Base-by-base conservation (phyloP, 1,140 invertebrate genomes). In the Alviniconcha marisindica region DNA sequence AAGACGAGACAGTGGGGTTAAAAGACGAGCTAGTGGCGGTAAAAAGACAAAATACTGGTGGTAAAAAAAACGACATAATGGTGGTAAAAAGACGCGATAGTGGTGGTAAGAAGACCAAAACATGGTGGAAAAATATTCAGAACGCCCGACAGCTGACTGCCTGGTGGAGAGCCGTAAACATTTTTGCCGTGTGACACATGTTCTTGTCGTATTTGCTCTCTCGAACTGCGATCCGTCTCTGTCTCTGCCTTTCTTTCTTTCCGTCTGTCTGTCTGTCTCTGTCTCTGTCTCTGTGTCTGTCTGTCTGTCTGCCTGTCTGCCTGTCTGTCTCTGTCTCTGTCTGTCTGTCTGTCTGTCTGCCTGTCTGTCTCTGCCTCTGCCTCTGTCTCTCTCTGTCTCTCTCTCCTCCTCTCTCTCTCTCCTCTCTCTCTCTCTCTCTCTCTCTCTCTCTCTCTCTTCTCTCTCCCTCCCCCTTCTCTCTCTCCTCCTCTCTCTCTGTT, bases 381-480 rank as follows among this genome's bases (percentile, higher is more conserved):
- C 48, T 38, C 44, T 69, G 31, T 73, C 71, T 42, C 60, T 69
- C 38, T 81, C 51, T 81, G 36, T 69, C 79, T 44, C 79, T 81
- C 71, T 83, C n/a, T 83, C 71, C 38, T 73, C 36, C 42, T 77
- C 81, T 76, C 21, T 60, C 44, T 77, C 42, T 77, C 48, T 83
- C 0, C 74, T 77, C 36, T 66, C 54, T 66, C 48, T 77, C 73
- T 83, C 56, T 77, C 33, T 83, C 33, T 83, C 73, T 83, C 31
- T 77, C 48, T 83, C 48, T 83, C 48, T 77, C 38, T 77, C 40
- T 77, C n/a, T 83, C 71, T 63, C 33, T 77, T 12, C 24, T 18
- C 63, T 48, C 21, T 3, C 63, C 51, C 38, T 5, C 44, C 51
- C 31, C 44, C 78, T 38, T 78, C 18, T 83, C 60, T 77, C 15